Conservation (phyloP, 2,113 vertebrate genomes). For the Ictalurus punctatus region DNA sequence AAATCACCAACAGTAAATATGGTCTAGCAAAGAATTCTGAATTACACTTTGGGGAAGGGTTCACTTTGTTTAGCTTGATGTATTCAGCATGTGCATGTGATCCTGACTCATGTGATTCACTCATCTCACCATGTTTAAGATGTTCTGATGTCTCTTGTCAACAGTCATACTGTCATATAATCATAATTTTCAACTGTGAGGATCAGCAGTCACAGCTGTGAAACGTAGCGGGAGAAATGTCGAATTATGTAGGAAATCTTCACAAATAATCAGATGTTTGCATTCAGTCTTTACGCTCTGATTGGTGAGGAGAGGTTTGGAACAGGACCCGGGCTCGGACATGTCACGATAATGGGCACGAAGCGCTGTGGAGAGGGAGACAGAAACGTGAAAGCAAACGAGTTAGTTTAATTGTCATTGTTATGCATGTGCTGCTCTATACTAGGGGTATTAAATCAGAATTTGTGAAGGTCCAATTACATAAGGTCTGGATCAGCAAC, state of each 20-base stretch:
- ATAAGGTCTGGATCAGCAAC: neutral
- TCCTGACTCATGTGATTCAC: too few relatives aligned
- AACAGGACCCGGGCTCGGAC: slow-evolving; percentile 7
- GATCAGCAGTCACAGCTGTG: neutral
- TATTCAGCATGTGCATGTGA: neutral
- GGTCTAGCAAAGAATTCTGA: neutral
- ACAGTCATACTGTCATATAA: neutral
- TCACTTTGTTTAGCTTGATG: neutral
- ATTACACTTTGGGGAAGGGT: neutral
- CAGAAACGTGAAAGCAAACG: neutral
- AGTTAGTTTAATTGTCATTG: neutral
- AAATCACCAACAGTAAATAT: neutral
- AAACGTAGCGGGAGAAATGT: neutral
- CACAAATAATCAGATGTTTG: neutral
- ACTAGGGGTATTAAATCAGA: neutral
- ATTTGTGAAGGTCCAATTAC: neutral
- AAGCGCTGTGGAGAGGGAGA: slow-evolving; percentile 52
- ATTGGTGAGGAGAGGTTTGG: neutral
- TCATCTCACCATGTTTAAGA: neutral
- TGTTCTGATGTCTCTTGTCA: neutral
- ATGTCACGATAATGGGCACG: slow-evolving; percentile 43
- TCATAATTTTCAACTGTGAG: neutral
- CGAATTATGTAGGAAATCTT: neutral
- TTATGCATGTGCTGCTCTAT: neutral
- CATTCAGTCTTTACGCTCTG: slow-evolving; percentile 20